These are phyloP conservation scores for Synergus laeviventris DNA, from an alignment of 2,888 invertebrate genomes.

Conservation along the genomic window DNA sequence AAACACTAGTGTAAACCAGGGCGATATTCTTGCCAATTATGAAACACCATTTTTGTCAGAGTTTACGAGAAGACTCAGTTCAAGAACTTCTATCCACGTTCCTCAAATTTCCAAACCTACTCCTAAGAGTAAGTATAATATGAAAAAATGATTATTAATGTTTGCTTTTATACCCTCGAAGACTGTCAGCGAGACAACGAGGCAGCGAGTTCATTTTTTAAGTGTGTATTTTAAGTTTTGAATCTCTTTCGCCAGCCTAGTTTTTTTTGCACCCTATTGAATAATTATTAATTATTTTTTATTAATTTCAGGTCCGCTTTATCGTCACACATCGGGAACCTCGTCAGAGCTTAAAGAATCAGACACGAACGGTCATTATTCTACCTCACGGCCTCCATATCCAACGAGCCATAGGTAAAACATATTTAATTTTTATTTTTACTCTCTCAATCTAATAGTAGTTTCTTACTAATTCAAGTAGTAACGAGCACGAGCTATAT, in stretches of 20 bases:
- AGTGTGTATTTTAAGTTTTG: too few species aligned
- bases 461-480: too few species aligned
- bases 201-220: neutral
- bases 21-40: slow-evolving; percentile 74
- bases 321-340: slow-evolving; percentile 56
- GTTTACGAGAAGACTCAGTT: slow-evolving; percentile 81
- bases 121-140: slow-evolving; percentile 64
- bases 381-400: slow-evolving; percentile 66
- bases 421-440: slow-evolving; percentile 35
- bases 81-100: slow-evolving; percentile 62
- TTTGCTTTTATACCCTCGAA: neutral
- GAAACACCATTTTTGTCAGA: slow-evolving; percentile 85
- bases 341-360: slow-evolving; percentile 68
- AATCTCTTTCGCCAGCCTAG: too few species aligned
- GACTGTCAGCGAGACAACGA: neutral
- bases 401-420: slow-evolving; percentile 65
- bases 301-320: slow-evolving; percentile 56
- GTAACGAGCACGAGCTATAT: too few species aligned
- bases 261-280: neutral
- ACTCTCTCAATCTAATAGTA: neutral
- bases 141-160: slow-evolving; percentile 15
- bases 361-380: slow-evolving; percentile 73
- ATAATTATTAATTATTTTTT: slow-evolving; percentile 34
- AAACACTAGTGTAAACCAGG: slow-evolving; percentile 57
- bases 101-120: slow-evolving; percentile 60